Percentiles rank a stretch among this genome's conserved stretches.
Conservation (phyloP, 1,140 invertebrate genomes). For the Sweltsa coloradensis region DNA sequence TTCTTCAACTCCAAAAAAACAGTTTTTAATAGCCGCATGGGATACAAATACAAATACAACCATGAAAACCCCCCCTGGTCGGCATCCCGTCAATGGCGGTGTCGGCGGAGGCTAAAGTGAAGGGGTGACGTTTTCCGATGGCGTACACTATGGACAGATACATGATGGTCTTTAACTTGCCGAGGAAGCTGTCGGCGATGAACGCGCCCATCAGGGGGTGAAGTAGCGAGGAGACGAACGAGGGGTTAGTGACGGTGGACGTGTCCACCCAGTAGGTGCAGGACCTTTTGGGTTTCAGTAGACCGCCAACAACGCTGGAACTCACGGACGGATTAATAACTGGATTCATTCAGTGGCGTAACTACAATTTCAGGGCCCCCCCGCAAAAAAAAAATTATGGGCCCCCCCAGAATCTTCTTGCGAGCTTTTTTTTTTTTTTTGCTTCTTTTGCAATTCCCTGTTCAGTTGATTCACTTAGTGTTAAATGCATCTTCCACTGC, state of each 20-base stretch:
- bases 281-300: conserved; percentile 60
- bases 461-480: too few species aligned
- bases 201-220: conserved; percentile 79
- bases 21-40: background rate
- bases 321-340: too few species aligned
- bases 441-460: too few species aligned
- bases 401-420: too few species aligned
- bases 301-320: conserved; percentile 67
- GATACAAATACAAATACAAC: background rate
- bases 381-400: too few species aligned
- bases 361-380: too few species aligned
- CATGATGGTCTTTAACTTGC: conserved; percentile 80
- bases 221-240: conserved; percentile 75
- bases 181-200: conserved; percentile 73
- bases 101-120: conserved; percentile 51
- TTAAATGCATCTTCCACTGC: too few species aligned
- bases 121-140: conserved; percentile 64
- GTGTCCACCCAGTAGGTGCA: conserved; percentile 48
- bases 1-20: background rate
- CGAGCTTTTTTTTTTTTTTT: too few species aligned
- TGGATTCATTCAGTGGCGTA: too few species aligned
- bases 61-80: conserved; percentile 2
- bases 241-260: conserved; percentile 71
- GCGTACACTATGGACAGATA: conserved; percentile 82
- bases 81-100: conserved; percentile 2